Conservation (phyloP, 92 coral and sea anemone species). For the Micromussa lordhowensis region DNA sequence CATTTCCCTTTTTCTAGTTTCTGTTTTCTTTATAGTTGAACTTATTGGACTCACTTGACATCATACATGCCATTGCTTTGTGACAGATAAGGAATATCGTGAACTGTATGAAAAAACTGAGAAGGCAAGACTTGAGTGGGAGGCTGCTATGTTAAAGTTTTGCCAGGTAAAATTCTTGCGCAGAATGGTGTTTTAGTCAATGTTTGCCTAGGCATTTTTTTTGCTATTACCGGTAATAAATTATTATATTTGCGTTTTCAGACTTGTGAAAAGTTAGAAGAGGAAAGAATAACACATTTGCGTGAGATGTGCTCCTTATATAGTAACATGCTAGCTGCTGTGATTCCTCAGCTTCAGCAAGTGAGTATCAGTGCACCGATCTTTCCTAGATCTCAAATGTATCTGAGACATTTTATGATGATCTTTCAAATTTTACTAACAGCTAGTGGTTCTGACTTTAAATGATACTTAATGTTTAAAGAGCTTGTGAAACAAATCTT, state of each 20-base stretch:
- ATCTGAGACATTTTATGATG: no score
- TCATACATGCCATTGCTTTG: not conserved
- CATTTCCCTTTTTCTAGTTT: no score
- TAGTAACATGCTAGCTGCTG: slow-evolving; percentile 89
- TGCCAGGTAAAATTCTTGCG: slow-evolving; percentile 87
- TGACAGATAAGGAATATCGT: slow-evolving; percentile 90
- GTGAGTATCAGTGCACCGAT: slow-evolving; percentile 26
- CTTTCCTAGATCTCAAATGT: not conserved
- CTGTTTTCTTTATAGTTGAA: no score
- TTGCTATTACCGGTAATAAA: no score
- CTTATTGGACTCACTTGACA: not conserved
- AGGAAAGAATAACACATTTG: slow-evolving; percentile 85
- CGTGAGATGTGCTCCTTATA: slow-evolving; percentile 86
- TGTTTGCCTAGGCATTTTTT: not conserved
- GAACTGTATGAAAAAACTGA: slow-evolving; percentile 90
- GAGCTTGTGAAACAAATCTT: no score
- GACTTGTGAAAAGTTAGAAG: slow-evolving; percentile 94
- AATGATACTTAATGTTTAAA: no score
- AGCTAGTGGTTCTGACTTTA: no score
- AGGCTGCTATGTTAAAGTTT: slow-evolving; percentile 83
- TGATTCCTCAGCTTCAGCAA: slow-evolving; percentile 92
- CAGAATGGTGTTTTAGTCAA: no score
- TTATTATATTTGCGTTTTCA: slow-evolving; percentile 30
- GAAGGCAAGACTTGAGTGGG: slow-evolving; percentile 83
- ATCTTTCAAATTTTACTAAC: no score